Evolutionary conservation across 2,888 invertebrate species (phyloP), one percentile per base, ranked within the genome.

Genomic region (Eupithecia tripunctaria): DNA sequence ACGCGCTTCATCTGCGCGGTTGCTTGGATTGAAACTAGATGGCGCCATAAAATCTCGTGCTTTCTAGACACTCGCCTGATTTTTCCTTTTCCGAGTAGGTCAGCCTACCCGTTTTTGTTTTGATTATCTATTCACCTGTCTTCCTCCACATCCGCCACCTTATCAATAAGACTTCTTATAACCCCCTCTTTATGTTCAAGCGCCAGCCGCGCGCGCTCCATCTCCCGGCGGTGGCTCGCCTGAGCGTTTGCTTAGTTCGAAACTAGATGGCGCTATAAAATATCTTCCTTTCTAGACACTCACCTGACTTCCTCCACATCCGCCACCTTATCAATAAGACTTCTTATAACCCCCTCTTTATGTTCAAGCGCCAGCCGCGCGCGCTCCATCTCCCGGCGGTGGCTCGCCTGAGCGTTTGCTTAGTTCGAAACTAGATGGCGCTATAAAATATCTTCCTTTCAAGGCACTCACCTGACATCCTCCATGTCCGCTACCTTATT

Each of bases 321-420:
- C 18, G 66, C 66, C 51, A 67, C 66, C 66, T 67, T 60, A n/a
- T 68, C 32, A 2, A 68, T 68, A 5, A 68, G n/a, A 38, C 89
- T 92, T 14, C 90, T 81, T 41, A 94, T 94, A 80, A 94, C 91
- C 59, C 84, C 88, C 82, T 94, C 94, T 80, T 94, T 94, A 67
- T 93, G 93, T 10, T 91, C 82, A 2, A 94, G 74, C 0, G 91
- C 92, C 0, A 91, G 77, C 0, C 86, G 80, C 0, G 92, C 92
- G 0, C 94, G 75, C 75, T 92, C 90, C 62, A 93, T 78, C 75
- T 95, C 94, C 1, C 91, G 82, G 0, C 88, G 82, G 78, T 91
- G 88, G 76, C 90, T 91, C 0, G 87, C 81, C 29, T 29, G 51
- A 4, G 92, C 90, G 1, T 79, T 80, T 29, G 2, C 29, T 4